Evolutionary conservation across 2,797 vertebrate genomes (phyloP).

Genomic region (Pantherophis vulpinus): DNA sequence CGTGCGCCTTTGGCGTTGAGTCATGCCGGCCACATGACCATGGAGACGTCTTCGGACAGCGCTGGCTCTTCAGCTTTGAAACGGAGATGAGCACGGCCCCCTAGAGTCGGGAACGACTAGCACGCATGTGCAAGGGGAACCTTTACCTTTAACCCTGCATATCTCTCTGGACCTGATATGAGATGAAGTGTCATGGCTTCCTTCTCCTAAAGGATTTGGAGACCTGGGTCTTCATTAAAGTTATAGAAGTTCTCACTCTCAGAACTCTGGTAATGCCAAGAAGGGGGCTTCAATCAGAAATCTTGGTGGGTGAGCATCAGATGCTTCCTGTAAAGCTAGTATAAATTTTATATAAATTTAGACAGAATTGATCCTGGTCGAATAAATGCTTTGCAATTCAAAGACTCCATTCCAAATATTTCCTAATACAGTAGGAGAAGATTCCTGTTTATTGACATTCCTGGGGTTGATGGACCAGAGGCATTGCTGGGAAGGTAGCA

Average conservation of each 20-base stretch:
- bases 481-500: background rate
- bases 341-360: background rate
- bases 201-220: background rate
- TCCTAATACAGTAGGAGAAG: background rate
- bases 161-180: background rate
- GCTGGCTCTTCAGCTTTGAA: too few relatives aligned
- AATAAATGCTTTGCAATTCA: background rate
- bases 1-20: too few relatives aligned
- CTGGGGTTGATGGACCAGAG: background rate
- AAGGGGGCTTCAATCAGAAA: background rate
- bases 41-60: too few relatives aligned
- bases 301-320: background rate
- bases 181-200: background rate
- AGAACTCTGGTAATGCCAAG: background rate
- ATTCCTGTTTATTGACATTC: background rate
- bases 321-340: background rate
- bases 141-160: background rate
- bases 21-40: too few relatives aligned
- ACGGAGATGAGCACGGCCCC: too few relatives aligned
- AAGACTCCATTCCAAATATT: background rate
- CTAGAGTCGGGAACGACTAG: too few relatives aligned
- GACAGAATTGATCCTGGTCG: background rate
- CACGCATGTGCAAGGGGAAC: rapidly evolving
- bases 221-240: background rate
- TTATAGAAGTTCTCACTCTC: background rate